phyloP scores from a whole-genome alignment of 2,113 vertebrate species.

The Hemiscyllium ocellatum region DNA sequence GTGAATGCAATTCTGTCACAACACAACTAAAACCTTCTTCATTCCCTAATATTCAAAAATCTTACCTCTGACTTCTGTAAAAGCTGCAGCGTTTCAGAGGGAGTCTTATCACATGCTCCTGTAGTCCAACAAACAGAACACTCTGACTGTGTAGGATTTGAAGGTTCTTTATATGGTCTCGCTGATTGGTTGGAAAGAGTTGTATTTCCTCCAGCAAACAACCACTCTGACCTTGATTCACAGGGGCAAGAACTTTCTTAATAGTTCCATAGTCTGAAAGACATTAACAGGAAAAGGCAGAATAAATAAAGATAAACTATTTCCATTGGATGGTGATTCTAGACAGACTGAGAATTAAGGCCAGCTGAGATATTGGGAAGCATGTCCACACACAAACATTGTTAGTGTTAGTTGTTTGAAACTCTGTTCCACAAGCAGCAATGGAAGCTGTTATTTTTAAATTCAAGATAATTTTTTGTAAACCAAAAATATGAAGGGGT shows the following conservation, averaged over 20 bases:
- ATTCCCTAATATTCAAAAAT: conserved; percentile 25
- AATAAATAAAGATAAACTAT: no score
- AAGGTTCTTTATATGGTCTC: conserved; percentile 77
- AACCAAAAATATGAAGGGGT: no score
- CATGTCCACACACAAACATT: no score
- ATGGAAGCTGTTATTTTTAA: no score
- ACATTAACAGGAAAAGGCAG: no score
- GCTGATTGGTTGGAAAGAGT: conserved; percentile 68
- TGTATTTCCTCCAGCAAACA: conserved; percentile 91
- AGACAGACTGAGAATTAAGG: no score
- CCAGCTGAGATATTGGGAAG: no score
- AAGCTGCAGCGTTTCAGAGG: conserved; percentile 86
- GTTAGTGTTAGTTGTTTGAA: no score
- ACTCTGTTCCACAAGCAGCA: no score
- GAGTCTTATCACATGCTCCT: conserved; percentile 82
- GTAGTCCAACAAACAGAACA: conserved; percentile 83
- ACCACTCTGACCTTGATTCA: conserved; percentile 72
- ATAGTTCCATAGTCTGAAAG: conserved; percentile 83
- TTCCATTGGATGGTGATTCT: no score
- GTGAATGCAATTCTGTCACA: neutral
- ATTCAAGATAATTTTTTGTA: no score
- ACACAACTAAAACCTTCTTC: neutral
- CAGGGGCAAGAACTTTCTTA: conserved; percentile 84
- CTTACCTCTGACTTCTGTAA: conserved; percentile 81
- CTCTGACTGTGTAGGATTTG: conserved; percentile 88